Evolutionary conservation across 2,797 vertebrate genomes (phyloP).

Genomic region (Eulemur coronatus): DNA sequence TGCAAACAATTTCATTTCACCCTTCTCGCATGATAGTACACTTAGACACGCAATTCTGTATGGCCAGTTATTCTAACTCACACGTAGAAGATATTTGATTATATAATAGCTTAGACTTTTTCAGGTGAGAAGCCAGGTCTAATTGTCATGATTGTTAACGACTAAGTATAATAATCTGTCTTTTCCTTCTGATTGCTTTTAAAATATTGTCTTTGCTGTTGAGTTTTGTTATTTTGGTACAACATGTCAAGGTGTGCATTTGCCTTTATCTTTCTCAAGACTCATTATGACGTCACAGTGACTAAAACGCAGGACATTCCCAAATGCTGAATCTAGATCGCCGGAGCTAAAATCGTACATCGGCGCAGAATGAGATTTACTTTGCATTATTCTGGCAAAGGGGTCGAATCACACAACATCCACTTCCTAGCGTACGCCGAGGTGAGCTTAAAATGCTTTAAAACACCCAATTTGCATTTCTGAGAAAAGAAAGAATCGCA

Average conservation of each 20-base stretch:
- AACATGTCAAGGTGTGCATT: neutral
- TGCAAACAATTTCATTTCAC: neutral
- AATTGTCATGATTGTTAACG: neutral
- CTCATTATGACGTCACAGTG: neutral
- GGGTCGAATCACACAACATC: neutral
- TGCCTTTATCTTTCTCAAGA: neutral
- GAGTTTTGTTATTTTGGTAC: neutral
- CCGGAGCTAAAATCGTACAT: neutral
- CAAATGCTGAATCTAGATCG: neutral
- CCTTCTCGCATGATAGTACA: neutral
- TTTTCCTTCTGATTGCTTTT: neutral
- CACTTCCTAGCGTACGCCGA: neutral
- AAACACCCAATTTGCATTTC: constrained; percentile 40
- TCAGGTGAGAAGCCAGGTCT: neutral
- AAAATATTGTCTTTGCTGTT: neutral
- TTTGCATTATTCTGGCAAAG: constrained; percentile 39
- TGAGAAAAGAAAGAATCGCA: neutral
- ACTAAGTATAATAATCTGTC: neutral
- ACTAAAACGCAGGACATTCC: neutral
- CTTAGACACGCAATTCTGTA: neutral
- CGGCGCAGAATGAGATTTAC: neutral
- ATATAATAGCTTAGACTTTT: neutral
- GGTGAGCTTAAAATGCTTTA: neutral
- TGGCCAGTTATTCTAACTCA: neutral
- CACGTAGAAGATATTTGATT: neutral